phyloP scores from a whole-genome alignment of 2,888 invertebrate species.

The Theristus sp. region DNA sequence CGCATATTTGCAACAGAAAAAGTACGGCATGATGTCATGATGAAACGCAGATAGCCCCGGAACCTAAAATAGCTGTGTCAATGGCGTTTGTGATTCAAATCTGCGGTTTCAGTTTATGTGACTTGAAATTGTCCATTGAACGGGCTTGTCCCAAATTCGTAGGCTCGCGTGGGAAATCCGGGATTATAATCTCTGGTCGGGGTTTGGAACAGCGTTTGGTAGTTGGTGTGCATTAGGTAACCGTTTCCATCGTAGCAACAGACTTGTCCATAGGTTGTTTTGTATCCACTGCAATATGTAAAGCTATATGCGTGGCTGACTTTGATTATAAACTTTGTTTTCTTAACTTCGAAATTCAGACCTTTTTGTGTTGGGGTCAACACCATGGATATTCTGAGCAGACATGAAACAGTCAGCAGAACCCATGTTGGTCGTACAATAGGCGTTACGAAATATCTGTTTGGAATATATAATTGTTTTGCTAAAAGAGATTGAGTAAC shows the following conservation, averaged over 20 bases:
- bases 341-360: no score
- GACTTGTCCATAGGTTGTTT: constrained; percentile 53
- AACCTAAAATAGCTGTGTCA: constrained; percentile 36
- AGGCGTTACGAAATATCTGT: constrained; percentile 12
- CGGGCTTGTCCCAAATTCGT: constrained; percentile 73
- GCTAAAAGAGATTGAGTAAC: background rate
- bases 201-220: constrained; percentile 47
- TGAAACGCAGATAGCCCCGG: constrained; percentile 88
- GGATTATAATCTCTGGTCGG: constrained; percentile 18
- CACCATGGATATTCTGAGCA: constrained; percentile 4
- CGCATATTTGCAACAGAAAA: constrained; percentile 80
- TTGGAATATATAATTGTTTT: background rate
- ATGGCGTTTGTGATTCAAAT: no score
- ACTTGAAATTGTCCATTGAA: constrained; percentile 86
- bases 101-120: no score
- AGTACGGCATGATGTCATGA: constrained; percentile 82
- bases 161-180: constrained; percentile 26
- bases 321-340: no score
- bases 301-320: background rate
- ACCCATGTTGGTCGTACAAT: constrained; percentile 61
- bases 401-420: constrained; percentile 53
- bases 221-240: constrained; percentile 76
- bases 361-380: background rate
- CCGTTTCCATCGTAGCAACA: constrained; percentile 88
- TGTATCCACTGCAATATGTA: constrained; percentile 16